phyloP scores from a whole-genome alignment of 2,797 vertebrate species.

The Pseudochromis fuscus region DNA sequence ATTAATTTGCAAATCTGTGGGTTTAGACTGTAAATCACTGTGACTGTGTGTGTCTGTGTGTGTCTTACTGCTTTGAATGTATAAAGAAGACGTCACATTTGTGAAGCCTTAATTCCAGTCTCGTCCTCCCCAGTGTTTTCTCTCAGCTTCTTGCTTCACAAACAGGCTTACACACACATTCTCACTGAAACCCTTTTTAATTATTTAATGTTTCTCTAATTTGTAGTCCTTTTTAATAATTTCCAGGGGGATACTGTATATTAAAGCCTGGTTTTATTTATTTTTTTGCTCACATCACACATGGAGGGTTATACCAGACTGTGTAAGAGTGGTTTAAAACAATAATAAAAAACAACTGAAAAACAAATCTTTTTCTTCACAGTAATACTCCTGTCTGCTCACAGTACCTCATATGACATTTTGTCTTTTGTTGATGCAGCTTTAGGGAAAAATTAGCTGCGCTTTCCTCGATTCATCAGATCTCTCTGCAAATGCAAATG shows the following conservation, averaged over 20 bases:
- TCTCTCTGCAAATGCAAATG: constrained; percentile 29
- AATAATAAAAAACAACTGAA: too few species aligned
- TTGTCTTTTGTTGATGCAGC: constrained; percentile 19
- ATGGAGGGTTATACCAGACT: neutral
- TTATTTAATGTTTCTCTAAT: neutral
- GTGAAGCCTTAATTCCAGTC: constrained; percentile 24
- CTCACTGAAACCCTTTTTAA: neutral
- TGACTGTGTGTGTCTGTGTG: neutral
- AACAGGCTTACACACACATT: neutral
- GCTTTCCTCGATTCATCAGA: constrained; percentile 25
- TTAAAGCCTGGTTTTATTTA: neutral
- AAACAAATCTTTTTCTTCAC: neutral
- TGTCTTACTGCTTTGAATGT: neutral
- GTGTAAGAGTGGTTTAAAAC: neutral
- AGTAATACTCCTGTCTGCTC: neutral
- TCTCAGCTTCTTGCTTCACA: constrained; percentile 5
- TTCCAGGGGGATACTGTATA: neutral
- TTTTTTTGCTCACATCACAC: neutral
- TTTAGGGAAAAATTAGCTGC: constrained; percentile 30
- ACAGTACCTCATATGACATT: constrained; percentile 15
- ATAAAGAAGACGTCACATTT: constrained; percentile 10
- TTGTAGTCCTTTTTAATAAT: neutral
- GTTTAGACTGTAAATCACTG: constrained; percentile 15
- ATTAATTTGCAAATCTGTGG: constrained; percentile 29
- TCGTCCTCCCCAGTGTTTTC: constrained; percentile 19